A percentile compares a stretch with the other conserved stretches of the same genome.
Conservation (phyloP, 2,888 invertebrate species). For the Oscheius sp. region DNA sequence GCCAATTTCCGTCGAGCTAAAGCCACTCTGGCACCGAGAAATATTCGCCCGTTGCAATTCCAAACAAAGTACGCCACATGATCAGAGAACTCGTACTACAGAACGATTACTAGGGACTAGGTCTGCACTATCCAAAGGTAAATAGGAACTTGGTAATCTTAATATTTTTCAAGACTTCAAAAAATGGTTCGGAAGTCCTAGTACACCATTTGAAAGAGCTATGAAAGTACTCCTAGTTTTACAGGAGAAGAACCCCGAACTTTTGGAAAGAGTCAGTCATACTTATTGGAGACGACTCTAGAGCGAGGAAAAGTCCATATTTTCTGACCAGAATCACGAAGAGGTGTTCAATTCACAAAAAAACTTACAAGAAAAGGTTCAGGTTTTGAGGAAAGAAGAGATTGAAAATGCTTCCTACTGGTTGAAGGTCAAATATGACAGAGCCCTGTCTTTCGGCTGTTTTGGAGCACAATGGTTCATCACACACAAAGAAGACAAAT, state of each 20-base stretch:
- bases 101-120: conserved; percentile 73
- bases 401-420: conserved; percentile 37
- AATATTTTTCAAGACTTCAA: conserved; percentile 24
- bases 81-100: conserved; percentile 72
- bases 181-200: conserved; percentile 39
- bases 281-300: conserved; percentile 57
- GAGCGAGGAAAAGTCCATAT: conserved; percentile 54
- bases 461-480: conserved; percentile 68
- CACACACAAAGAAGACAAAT: conserved; percentile 43
- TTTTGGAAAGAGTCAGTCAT: conserved; percentile 39
- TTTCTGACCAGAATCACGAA: conserved; percentile 48
- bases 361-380: background rate
- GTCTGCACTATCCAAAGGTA: conserved; percentile 71
- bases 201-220: conserved; percentile 46
- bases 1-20: conserved; percentile 74
- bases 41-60: conserved; percentile 75
- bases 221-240: conserved; percentile 41
- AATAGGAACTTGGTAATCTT: background rate
- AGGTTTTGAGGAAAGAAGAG: conserved; percentile 43
- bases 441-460: conserved; percentile 47
- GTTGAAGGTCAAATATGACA: conserved; percentile 41
- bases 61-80: conserved; percentile 74
- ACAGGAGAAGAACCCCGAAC: conserved; percentile 34
- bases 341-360: background rate
- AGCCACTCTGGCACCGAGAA: conserved; percentile 75